Percentiles rank a stretch among this genome's conserved stretches.
These are phyloP conservation scores for Aporrectodea caliginosa DNA, from an alignment of 1,140 invertebrate species.

Conservation along the genomic window DNA sequence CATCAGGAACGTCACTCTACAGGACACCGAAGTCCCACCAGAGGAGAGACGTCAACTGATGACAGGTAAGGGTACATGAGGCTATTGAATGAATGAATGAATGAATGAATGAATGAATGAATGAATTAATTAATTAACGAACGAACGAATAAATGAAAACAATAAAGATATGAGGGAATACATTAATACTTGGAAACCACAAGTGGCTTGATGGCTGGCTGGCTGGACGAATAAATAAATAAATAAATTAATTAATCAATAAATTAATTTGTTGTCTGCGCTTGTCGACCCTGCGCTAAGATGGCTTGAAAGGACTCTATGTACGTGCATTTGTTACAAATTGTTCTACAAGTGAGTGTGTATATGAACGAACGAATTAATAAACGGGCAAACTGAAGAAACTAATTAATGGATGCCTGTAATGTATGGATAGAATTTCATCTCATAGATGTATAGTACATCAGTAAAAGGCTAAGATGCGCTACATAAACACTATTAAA, in stretches of 20 bases:
- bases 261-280: too few relatives aligned
- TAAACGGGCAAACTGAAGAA: too few relatives aligned
- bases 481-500: too few relatives aligned
- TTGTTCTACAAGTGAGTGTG: too few relatives aligned
- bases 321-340: too few relatives aligned
- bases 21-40: slow-evolving; percentile 45
- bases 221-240: neutral
- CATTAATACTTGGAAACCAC: neutral
- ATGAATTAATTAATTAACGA: neutral
- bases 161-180: neutral
- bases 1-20: slow-evolving; percentile 48
- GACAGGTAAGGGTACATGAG: slow-evolving; percentile 40
- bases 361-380: too few relatives aligned
- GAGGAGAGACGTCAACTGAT: slow-evolving; percentile 51
- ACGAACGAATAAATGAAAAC: neutral
- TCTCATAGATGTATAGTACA: too few relatives aligned
- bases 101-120: neutral
- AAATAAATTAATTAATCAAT: neutral
- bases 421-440: too few relatives aligned
- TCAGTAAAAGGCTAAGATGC: too few relatives aligned
- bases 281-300: too few relatives aligned
- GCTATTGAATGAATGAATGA: neutral
- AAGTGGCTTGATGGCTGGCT: neutral
- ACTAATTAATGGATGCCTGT: too few relatives aligned
- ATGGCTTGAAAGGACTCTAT: too few relatives aligned